Base-by-base conservation (phyloP, 2,888 invertebrate species). In the Hirtodrosophila cameraria region DNA sequence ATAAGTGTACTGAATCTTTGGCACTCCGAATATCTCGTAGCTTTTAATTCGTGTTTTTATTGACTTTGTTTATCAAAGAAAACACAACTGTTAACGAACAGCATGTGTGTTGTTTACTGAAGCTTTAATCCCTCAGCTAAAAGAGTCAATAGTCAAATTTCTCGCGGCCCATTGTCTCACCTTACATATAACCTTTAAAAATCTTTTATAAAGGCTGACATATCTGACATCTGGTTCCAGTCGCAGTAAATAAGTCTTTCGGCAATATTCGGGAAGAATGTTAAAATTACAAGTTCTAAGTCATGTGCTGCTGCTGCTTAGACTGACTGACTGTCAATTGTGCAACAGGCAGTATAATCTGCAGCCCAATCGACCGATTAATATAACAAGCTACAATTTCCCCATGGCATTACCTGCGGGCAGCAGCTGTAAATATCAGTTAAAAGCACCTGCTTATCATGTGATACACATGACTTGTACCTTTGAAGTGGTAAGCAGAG, bases 381-480 rank as follows among this genome's bases (percentile, higher is more conserved):
- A 86, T 52, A 68, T 90, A 25, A 84, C 77, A 5, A 90, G 89
- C 2, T 62, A 73, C 0, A 82, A 82, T 38, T 90, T 81, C 76
- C 89, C 90, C 0, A 52, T 41, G 6, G 61, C 78, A 0, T 75
- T 89, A 63, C 57, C 73, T 2, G 48, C 87, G 2, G 90, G 90
- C n/a, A 76, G 81, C 7, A 88, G 75, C 6, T 90, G 90, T 39
- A 70, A 88, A 5, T 90, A 89, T 62, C 76, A 77, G 5, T 42
- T 90, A 3, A 78, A 65, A 1, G 90, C 89, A 3, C 90, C 90
- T 2, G 33, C 66, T 4, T 88, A 88, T 53, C 88, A 90, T 68
- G 78, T 86, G 1, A 82, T 90, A 1, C 72, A 81, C 16, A 43
- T 88, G 0, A 85, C 58, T 3, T 90, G 90, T 53, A 45, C 48